Base-by-base conservation (phyloP, 2,113 vertebrate genomes). In the Micronisus gabar region DNA sequence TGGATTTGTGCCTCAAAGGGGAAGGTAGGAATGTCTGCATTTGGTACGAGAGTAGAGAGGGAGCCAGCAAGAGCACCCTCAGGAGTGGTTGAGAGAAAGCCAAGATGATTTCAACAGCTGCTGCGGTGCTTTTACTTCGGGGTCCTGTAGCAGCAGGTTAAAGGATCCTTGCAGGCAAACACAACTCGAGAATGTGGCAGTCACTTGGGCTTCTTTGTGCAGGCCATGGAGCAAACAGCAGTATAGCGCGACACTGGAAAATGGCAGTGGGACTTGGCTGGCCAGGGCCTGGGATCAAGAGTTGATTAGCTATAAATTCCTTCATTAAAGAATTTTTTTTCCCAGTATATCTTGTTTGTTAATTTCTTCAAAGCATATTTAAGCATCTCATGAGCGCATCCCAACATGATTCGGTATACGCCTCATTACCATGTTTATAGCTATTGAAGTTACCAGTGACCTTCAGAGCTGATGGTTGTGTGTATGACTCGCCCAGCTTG, bases 391-490 rank as follows among this genome's bases (percentile, higher is more conserved):
- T 5, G 17, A 23, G 27, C 4, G 0, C 36, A 3, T 43, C 86
- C 65, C 81, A 18, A 4, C 9, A 27, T 4, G 41, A 15, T 48
- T 40, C 1, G 19, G 15, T 23, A 4, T 6, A 4, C 21, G 65
- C 70, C 94, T 95, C 94, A 73, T 94, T 91, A 58, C 85, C 81
- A 55, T 88, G 36, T 89, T 95, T 73, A 92, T 81, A 17, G 86
- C 67, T 29, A 1, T 26, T 29, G 61, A 32, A 17, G 26, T 70
- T 48, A 26, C 30, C 55, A 9, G 81, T 22, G 92, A 90, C 95
- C 95, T 92, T 82, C 88, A 74, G 92, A 48, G 85, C 66, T 9
- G 36, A 3, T 27, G 80, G 58, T 0, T 14, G 34, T 38, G 52
- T 18, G 26, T 1, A 1, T 9, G 59, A n/a, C 66, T 8, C 2